Conservation (phyloP, 2,888 invertebrate species). For the Eupithecia tripunctaria region DNA sequence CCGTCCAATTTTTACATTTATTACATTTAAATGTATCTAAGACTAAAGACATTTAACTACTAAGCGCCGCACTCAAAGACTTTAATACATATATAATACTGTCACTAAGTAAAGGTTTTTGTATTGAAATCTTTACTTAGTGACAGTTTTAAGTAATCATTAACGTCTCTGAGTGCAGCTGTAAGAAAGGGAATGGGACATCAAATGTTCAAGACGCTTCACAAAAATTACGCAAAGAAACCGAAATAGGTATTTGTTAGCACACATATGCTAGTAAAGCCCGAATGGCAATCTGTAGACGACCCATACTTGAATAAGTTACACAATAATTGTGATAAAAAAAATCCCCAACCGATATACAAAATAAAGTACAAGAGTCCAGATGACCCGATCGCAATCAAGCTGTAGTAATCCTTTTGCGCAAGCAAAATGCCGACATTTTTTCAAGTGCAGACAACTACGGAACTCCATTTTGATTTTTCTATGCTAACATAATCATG, state of each 20-base stretch:
- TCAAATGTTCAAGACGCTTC: constrained; percentile 15
- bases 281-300: background rate
- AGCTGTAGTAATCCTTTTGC: background rate
- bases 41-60: background rate
- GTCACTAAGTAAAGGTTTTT: too few species aligned
- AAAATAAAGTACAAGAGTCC: background rate
- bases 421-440: background rate
- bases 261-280: background rate
- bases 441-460: background rate
- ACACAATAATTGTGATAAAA: background rate
- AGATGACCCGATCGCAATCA: background rate
- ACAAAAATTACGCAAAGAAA: constrained; percentile 17
- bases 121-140: too few species aligned
- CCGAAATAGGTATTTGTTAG: background rate
- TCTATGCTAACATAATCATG: background rate
- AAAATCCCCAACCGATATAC: background rate
- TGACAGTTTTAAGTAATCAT: too few species aligned
- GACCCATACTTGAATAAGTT: background rate
- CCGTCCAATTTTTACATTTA: background rate
- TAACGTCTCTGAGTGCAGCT: too few species aligned
- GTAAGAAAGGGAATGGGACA: background rate
- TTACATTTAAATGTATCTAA: background rate
- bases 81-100: too few species aligned
- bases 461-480: background rate
- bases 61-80: too few species aligned